Conservation (phyloP, 2,113 vertebrate species). For the Polypterus bichir region DNA sequence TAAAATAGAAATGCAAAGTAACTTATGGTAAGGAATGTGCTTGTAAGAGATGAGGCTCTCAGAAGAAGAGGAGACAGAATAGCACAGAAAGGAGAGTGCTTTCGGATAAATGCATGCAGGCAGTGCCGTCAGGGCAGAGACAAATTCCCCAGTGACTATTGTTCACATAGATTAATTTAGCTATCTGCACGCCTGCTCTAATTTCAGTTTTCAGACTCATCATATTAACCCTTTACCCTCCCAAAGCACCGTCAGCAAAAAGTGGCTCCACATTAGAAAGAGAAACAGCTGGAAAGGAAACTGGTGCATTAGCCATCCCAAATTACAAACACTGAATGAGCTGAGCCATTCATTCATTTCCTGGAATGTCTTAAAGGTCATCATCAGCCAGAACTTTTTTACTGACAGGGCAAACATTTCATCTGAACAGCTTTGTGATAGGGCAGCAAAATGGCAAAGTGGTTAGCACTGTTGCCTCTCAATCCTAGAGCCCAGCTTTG, state of each 20-base stretch:
- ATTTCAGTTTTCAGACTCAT: conserved; percentile 8
- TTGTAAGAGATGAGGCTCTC: neutral
- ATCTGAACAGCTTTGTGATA: too few species aligned
- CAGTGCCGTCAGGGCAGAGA: neutral
- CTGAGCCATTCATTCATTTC: too few species aligned
- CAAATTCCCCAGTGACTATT: conserved; percentile 3
- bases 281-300: neutral
- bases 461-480: too few species aligned
- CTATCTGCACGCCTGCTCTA: neutral
- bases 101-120: neutral
- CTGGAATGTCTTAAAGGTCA: too few species aligned
- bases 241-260: conserved; percentile 18
- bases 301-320: too few species aligned
- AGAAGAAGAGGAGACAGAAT: neutral
- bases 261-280: conserved; percentile 13
- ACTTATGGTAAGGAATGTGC: conserved; percentile 19
- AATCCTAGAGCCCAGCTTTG: too few species aligned
- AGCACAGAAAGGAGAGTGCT: neutral
- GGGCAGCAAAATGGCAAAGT: too few species aligned
- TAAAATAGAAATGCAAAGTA: conserved; percentile 15
- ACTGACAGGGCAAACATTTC: too few species aligned
- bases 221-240: conserved; percentile 10
- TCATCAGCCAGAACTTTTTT: too few species aligned
- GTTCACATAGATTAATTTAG: neutral
- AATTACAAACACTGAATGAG: too few species aligned